These are phyloP conservation scores for Irena cyanogastra DNA, from an alignment of 2,113 vertebrate species.

Conservation along the genomic window DNA sequence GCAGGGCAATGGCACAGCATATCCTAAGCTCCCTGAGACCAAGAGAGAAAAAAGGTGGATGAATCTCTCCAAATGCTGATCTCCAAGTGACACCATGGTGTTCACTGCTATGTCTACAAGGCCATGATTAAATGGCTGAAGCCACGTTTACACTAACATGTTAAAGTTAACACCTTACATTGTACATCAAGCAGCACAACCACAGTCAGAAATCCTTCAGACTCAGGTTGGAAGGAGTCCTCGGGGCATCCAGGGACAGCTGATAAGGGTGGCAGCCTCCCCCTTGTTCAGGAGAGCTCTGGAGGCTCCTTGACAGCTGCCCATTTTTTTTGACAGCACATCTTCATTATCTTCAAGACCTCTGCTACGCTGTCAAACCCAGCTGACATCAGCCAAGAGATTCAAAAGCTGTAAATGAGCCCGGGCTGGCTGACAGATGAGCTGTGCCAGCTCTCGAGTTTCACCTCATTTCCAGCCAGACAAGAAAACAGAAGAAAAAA, in stretches of 20 bases:
- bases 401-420: background rate
- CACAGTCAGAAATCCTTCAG: background rate
- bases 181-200: background rate
- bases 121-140: background rate
- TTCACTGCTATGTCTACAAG: background rate
- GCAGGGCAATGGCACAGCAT: background rate
- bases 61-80: background rate
- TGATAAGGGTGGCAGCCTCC: background rate
- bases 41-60: background rate
- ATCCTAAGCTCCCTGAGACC: background rate
- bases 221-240: background rate
- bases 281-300: background rate
- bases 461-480: background rate
- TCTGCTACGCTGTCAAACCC: background rate
- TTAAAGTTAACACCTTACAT: background rate
- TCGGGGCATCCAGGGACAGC: background rate
- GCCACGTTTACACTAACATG: background rate
- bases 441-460: background rate
- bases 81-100: background rate
- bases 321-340: background rate
- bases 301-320: background rate
- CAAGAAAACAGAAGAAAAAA: background rate
- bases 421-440: accelerated
- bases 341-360: background rate
- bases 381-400: background rate